phyloP scores from a whole-genome alignment of 2,113 vertebrate species.

The Clarias magur region DNA sequence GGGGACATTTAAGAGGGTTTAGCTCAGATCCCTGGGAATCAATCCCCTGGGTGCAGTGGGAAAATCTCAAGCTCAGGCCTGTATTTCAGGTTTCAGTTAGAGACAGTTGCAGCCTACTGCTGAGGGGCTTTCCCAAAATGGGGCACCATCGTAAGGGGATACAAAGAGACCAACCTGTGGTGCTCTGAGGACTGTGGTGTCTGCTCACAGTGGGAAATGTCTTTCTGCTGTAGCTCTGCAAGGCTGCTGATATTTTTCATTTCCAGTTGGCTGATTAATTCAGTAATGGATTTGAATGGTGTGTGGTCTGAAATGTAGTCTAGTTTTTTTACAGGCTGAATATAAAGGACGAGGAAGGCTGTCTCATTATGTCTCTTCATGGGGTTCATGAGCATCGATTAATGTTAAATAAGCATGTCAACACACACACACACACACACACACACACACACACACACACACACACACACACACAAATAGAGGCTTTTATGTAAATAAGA shows the following conservation, averaged over 20 bases:
- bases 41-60: slow-evolving; percentile 49
- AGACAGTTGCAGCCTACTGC: slow-evolving; percentile 49
- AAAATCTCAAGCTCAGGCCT: slow-evolving; percentile 53
- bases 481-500: not conserved
- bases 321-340: slow-evolving; percentile 31
- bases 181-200: slow-evolving; percentile 25
- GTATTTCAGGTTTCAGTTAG: slow-evolving; percentile 58
- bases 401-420: slow-evolving; percentile 3
- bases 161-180: slow-evolving; percentile 57
- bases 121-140: slow-evolving; percentile 59
- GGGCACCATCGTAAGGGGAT: slow-evolving; percentile 54
- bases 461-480: not conserved
- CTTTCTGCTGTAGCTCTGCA: slow-evolving; percentile 37
- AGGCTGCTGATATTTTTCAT: slow-evolving; percentile 51
- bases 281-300: slow-evolving; percentile 37
- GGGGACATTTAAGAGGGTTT: slow-evolving; percentile 76
- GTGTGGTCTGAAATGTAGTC: slow-evolving; percentile 49
- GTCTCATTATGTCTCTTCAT: slow-evolving; percentile 18
- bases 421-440: not conserved
- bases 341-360: slow-evolving; percentile 26
- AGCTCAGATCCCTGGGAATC: slow-evolving; percentile 74
- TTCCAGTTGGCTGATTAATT: slow-evolving; percentile 50
- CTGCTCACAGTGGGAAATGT: slow-evolving; percentile 33
- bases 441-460: not conserved
- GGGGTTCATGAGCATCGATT: not conserved